Evolutionary conservation across 1,140 invertebrate species (phyloP).

Genomic region (Teleogryllus occipitalis): DNA sequence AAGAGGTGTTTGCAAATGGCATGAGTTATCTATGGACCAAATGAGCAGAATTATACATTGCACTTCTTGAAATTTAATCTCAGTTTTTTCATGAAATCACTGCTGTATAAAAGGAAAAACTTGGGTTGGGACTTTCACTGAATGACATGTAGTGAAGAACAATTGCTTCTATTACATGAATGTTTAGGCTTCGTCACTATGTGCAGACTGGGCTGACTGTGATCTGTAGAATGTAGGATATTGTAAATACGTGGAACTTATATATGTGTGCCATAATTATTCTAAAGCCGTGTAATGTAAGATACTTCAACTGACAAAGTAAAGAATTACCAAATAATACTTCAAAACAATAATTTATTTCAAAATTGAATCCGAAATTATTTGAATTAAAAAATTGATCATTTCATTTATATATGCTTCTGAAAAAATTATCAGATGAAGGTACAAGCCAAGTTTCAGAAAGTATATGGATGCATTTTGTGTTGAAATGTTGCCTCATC

Average conservation of each 20-base stretch:
- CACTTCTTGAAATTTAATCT: neutral
- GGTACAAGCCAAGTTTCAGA: neutral
- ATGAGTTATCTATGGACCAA: neutral
- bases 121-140: neutral
- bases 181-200: neutral
- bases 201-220: neutral
- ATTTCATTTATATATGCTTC: neutral
- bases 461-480: neutral
- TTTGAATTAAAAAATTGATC: neutral
- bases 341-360: neutral
- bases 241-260: neutral
- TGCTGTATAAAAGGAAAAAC: neutral
- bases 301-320: neutral
- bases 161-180: no score
- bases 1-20: neutral
- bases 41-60: neutral
- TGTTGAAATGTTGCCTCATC: neutral
- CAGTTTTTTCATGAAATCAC: neutral
- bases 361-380: neutral
- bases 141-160: neutral
- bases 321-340: neutral
- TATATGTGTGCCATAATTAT: neutral
- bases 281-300: neutral
- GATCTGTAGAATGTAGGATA: neutral
- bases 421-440: neutral